Evolutionary conservation across 2,888 invertebrate genomes (phyloP).

Genomic region (Protodeltote pygarga): DNA sequence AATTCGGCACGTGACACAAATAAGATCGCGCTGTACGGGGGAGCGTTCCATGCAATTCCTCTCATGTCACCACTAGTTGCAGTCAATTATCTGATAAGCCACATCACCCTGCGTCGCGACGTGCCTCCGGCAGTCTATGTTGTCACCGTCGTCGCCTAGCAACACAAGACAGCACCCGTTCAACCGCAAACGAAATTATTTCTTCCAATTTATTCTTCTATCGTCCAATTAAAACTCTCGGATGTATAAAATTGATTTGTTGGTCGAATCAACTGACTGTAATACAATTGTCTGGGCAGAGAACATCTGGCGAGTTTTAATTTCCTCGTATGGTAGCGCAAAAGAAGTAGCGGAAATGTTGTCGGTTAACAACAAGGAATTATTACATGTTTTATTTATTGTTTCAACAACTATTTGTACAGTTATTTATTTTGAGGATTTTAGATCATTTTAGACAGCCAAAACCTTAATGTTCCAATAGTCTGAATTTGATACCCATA

Average conservation of each 20-base stretch:
- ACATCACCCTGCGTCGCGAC: conserved; percentile 56
- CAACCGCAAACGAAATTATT: conserved; percentile 67
- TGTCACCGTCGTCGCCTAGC: conserved; percentile 57
- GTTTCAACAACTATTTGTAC: conserved; percentile 17
- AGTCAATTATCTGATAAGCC: conserved; percentile 82
- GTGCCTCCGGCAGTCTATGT: conserved; percentile 48
- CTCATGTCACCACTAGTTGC: conserved; percentile 64
- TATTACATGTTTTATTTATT: conserved; percentile 28
- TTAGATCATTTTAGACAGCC: too few relatives aligned
- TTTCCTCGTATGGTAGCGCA: conserved; percentile 43
- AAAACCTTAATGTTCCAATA: too few relatives aligned
- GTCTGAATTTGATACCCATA: conserved; percentile 24
- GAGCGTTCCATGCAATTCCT: conserved; percentile 54
- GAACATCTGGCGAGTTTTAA: conserved; percentile 59
- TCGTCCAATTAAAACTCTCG: conserved; percentile 61
- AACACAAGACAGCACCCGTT: conserved; percentile 58
- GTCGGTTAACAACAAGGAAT: conserved; percentile 12
- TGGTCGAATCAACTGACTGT: conserved; percentile 62
- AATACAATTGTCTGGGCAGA: conserved; percentile 69
- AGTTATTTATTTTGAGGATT: too few relatives aligned
- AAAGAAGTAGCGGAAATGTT: conserved; percentile 31
- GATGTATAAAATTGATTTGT: conserved; percentile 69
- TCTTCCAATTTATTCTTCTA: conserved; percentile 59
- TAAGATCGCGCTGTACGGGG: conserved; percentile 38
- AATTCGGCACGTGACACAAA: conserved; percentile 53